A percentile compares a stretch with the other conserved stretches of the same genome.
phyloP scores from a whole-genome alignment of 2,888 invertebrate species.

The Exephanes ischioxanthus region DNA sequence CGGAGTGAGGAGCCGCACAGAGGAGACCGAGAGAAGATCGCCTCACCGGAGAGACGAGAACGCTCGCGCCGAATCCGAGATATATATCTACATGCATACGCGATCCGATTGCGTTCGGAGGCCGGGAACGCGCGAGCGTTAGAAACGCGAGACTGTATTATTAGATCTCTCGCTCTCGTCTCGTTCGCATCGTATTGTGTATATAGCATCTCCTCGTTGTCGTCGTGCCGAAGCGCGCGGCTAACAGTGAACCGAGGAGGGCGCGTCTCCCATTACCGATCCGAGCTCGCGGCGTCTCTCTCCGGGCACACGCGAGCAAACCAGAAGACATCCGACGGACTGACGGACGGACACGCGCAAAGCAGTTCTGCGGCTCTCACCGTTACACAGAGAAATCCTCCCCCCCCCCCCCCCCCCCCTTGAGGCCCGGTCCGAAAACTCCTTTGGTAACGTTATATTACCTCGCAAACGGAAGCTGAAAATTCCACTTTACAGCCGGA shows the following conservation, averaged over 20 bases:
- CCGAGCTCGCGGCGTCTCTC: constrained; percentile 20
- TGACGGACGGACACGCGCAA: constrained; percentile 17
- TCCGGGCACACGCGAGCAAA: constrained; percentile 7
- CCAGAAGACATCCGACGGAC: constrained; percentile 16
- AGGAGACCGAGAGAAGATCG: constrained; percentile 34
- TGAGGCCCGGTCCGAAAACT: neutral
- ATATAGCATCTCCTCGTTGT: neutral
- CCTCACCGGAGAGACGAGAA: neutral
- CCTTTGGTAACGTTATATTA: constrained; percentile 28
- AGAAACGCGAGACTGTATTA: constrained; percentile 81
- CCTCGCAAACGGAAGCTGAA: constrained; percentile 14
- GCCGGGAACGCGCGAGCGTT: constrained; percentile 72
- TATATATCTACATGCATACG: constrained; percentile 66
- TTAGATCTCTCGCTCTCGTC: constrained; percentile 73
- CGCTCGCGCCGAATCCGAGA: constrained; percentile 41
- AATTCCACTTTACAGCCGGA: constrained; percentile 16
- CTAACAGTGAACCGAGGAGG: constrained; percentile 39
- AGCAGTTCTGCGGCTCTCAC: neutral
- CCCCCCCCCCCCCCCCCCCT: neutral
- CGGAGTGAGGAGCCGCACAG: constrained; percentile 46
- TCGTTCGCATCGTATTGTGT: constrained; percentile 19
- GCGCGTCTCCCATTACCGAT: constrained; percentile 53
- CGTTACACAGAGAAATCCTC: constrained; percentile 11
- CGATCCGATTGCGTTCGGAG: constrained; percentile 79
- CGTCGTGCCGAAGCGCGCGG: constrained; percentile 3